A percentile compares a stretch with the other conserved stretches of the same genome.
Conservation (phyloP, 2,113 vertebrate species). For the Gorsachius goisagi region DNA sequence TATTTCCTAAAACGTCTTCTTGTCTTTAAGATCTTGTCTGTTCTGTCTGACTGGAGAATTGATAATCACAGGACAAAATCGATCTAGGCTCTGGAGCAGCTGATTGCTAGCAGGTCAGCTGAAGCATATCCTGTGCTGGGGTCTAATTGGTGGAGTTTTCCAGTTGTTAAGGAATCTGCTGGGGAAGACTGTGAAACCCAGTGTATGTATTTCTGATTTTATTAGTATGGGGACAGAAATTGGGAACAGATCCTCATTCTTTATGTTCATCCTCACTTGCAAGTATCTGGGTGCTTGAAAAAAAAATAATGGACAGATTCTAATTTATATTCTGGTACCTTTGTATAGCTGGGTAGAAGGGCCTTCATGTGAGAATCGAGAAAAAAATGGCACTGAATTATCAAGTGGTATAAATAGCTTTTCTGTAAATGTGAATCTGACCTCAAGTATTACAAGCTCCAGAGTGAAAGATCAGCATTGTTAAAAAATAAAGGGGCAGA, state of each 20-base stretch:
- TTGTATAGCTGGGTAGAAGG: not conserved
- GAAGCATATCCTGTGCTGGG: not conserved
- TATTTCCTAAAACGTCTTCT: not conserved
- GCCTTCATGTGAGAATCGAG: not conserved
- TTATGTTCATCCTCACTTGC: not conserved
- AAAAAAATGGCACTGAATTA: not conserved
- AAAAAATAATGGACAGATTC: not conserved
- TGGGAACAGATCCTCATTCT: not conserved
- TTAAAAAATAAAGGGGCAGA: not conserved
- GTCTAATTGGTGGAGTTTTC: not conserved
- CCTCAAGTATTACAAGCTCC: not conserved
- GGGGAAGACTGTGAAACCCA: not conserved
- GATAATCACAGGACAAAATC: conserved; percentile 5
- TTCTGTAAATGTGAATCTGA: not conserved
- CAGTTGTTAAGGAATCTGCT: not conserved
- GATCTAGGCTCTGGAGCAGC: not conserved
- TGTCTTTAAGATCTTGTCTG: conserved; percentile 5
- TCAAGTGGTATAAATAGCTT: not conserved
- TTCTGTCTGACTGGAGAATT: not conserved
- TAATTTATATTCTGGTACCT: not conserved
- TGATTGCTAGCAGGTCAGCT: not conserved
- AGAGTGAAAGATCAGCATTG: not conserved
- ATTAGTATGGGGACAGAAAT: not conserved
- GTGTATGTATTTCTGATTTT: not conserved
- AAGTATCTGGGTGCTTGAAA: not conserved